Percentiles rank a stretch among this genome's conserved stretches.
These are phyloP conservation scores for Paraescarpia echinospica DNA, from an alignment of 1,140 invertebrate genomes.

Conservation along the genomic window DNA sequence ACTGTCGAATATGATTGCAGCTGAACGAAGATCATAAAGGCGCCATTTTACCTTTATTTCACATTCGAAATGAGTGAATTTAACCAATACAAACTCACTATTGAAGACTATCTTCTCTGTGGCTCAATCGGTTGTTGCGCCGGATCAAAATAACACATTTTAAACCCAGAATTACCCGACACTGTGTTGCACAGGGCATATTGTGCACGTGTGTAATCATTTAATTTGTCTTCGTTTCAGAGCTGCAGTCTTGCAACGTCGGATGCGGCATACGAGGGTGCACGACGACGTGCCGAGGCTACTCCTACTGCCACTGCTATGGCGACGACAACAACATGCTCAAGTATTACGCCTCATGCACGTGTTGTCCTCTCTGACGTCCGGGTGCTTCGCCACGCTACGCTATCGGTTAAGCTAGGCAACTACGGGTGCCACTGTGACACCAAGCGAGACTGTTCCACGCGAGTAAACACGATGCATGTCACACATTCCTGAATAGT, in stretches of 20 bases:
- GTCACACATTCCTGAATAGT: not conserved
- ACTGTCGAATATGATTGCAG: too few relatives aligned
- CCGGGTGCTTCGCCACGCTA: not conserved
- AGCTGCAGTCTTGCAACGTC: not conserved
- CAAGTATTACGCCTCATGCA: not conserved
- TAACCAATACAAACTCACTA: too few relatives aligned
- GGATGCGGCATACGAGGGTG: not conserved
- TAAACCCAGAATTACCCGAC: too few relatives aligned
- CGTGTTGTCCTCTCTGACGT: not conserved
- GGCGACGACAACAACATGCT: not conserved
- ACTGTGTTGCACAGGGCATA: too few relatives aligned
- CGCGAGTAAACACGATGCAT: not conserved
- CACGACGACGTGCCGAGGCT: not conserved
- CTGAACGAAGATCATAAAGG: too few relatives aligned
- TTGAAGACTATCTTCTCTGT: too few relatives aligned
- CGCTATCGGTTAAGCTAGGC: not conserved
- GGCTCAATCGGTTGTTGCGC: too few relatives aligned
- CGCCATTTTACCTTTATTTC: too few relatives aligned
- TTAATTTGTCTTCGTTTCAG: not conserved
- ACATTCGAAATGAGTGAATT: too few relatives aligned
- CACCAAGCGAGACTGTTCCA: not conserved
- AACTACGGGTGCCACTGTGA: not conserved
- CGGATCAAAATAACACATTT: too few relatives aligned
- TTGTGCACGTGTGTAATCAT: too few relatives aligned
- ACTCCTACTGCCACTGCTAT: not conserved